A percentile compares a stretch with the other conserved stretches of the same genome.
phyloP scores from a whole-genome alignment of 2,113 vertebrate species.

The Apus apus region DNA sequence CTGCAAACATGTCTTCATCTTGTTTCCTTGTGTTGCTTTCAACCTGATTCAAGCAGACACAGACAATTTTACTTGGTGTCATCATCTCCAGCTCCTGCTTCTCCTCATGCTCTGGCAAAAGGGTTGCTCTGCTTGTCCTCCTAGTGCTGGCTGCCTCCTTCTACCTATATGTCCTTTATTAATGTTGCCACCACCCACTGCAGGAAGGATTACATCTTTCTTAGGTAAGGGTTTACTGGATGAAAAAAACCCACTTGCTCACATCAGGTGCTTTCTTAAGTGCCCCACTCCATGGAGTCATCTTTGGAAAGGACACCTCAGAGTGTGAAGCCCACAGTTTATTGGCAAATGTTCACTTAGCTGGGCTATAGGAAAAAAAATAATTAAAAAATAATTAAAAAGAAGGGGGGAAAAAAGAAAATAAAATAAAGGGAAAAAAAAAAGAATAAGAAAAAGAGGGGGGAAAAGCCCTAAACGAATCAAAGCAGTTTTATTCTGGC shows the following conservation, averaged over 20 bases:
- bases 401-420: too few species aligned
- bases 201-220: not conserved
- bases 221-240: not conserved
- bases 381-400: too few species aligned
- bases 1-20: not conserved
- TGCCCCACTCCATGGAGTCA: not conserved
- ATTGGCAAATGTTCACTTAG: not conserved
- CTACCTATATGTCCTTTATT: not conserved
- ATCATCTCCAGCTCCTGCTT: not conserved
- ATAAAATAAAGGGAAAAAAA: too few species aligned
- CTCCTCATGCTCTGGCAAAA: not conserved
- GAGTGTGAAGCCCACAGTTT: not conserved
- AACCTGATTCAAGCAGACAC: not conserved
- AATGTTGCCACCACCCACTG: not conserved
- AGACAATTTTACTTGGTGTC: not conserved
- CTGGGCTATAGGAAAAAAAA: rapidly evolving
- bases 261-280: not conserved
- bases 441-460: not conserved
- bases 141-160: not conserved
- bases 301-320: not conserved
- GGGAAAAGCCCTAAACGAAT: not conserved
- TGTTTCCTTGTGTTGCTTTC: not conserved
- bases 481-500: not conserved
- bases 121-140: not conserved
- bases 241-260: not conserved